Base-by-base conservation (phyloP, 2,797 vertebrate genomes). In the Eulemur rubriventer region DNA sequence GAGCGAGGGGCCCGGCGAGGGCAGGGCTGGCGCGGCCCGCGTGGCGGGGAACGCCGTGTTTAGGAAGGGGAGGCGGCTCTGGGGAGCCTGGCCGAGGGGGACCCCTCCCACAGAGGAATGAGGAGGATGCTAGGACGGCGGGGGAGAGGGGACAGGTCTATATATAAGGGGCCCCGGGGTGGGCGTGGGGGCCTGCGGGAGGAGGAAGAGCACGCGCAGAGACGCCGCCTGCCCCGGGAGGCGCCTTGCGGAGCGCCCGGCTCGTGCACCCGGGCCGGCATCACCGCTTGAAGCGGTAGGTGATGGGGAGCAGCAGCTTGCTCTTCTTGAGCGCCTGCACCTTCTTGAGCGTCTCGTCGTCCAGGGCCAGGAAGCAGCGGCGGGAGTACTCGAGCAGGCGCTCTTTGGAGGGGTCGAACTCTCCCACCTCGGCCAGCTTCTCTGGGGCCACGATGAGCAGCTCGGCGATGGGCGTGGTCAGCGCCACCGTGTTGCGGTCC, bases 241-340 rank as follows among this genome's bases (percentile, higher is more conserved):
- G 52, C 52, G 20, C 52, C 20, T 8, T 57, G 55, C 22, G 33
- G 63, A n/a, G 63, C 63, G 33, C 63, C 63, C 33, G 2, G 33
- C 30, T 63, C 61, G 1, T 35, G 52, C 70, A 33, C 70, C 38
- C 5, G 13, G 43, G 46, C 16, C 2, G 5, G 57, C 43, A 94
- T 98, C 98, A 99, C 97, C 99, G 99, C 98, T 99, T 99, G 98
- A 99, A 99, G 98, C 99, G 99, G 97, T 99, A 99, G 79, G 99
- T 99, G 96, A 99, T 99, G 94, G 99, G 99, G 94, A 99, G 98
- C 46, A 99, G 99, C 93, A 99, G 98, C 98, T 99, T 99, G 98
- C 99, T 99, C 96, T 99, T 99, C 98, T 99, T 99, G 76, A 99
- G 98, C 0, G 99, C 99, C 97, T 99, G 99, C 94, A 99, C 99